Base-by-base conservation (phyloP, 35 echinoderm and acorn worm species). In the Hemicentrotus pulcherrimus region DNA sequence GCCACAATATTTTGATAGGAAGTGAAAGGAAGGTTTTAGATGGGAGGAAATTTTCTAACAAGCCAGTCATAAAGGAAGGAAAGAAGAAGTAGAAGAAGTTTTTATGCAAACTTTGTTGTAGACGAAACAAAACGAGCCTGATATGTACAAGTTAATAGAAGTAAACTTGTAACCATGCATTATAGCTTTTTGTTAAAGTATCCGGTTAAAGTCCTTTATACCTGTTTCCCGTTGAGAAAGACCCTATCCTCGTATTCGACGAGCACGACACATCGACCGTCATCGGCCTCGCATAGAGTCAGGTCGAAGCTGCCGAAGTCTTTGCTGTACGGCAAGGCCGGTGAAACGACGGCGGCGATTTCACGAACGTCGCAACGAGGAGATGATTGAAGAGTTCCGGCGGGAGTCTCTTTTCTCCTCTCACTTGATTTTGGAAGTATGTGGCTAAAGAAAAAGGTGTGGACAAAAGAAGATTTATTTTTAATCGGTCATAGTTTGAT, bases 231-330 rank as follows among this genome's bases (percentile, higher is more conserved):
- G 19, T 99, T 99, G n/a, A 99, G 47, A 60, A 99, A 99, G 12
- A 96, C 94, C 46, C 98, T 92, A 28, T 94, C 90, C 31, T 97
- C 96, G 46, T 99, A 99, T 86, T 99, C 95, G 32, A 99, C 98
- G 28, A 99, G 88, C 24, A 99, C 98, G 19, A 99, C 86, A 89
- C 96, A 97, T 32, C 94, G 92, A 31, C 96, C 96, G 48, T 99
- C 98, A n/a, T 92, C 47, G 0, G 96, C 96, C 86, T 91, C 91
- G 95, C 98, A 99, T 3, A 97, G 92, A 5, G 98, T 99, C 46
- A 99, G 86, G 47, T 99, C 98, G 71, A 99, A 99, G 22, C 86
- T 99, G 6, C 98, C 98, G 47, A 99, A 99, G 89, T 99, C 96
- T 71, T 94, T 96, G 78, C 96, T 97, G 94, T 94, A 98, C 28